These are phyloP conservation scores for Exocentrus adspersus DNA, from an alignment of 2,888 invertebrate species.

Conservation along the genomic window DNA sequence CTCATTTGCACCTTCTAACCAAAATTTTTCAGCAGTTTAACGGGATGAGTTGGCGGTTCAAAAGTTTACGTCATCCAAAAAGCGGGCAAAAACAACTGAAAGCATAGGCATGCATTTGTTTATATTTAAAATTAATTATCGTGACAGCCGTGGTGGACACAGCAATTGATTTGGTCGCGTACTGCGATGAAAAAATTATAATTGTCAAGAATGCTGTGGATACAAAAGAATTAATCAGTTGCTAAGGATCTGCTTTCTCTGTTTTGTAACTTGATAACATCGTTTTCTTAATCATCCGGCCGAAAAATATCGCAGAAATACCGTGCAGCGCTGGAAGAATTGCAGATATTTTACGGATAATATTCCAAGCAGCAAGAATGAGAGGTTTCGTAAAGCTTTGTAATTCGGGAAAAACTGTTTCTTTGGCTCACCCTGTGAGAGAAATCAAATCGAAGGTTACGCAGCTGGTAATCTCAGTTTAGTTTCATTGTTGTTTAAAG, in stretches of 20 bases:
- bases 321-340: background rate
- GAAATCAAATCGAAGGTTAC: background rate
- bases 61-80: no score
- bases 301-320: background rate
- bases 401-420: background rate
- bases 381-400: background rate
- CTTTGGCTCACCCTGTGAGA: background rate
- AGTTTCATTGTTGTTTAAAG: background rate
- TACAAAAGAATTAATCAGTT: background rate
- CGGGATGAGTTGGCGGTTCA: background rate
- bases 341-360: background rate
- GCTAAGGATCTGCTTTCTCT: background rate
- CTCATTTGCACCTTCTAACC: background rate
- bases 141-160: background rate
- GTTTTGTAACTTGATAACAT: background rate
- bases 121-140: no score
- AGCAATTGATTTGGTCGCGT: background rate
- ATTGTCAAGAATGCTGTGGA: background rate
- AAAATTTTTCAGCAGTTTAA: background rate
- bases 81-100: no score
- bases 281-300: background rate
- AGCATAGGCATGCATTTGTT: no score
- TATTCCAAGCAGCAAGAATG: background rate
- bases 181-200: background rate
- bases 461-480: background rate